Conservation (phyloP, 2,113 vertebrate genomes). For the Oncorhynchus keta region DNA sequence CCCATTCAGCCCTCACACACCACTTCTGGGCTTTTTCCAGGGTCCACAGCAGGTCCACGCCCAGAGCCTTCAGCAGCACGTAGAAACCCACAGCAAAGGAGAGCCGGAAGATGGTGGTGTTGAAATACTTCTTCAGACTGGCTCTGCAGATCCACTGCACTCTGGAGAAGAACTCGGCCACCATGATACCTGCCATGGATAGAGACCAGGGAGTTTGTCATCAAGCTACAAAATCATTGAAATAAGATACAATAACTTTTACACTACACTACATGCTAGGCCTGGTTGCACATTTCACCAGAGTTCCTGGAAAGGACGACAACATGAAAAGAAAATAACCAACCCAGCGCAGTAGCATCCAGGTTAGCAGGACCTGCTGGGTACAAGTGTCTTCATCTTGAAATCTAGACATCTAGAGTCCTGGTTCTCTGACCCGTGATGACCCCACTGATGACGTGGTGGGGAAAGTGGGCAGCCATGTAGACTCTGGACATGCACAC, state of each 20-base stretch:
- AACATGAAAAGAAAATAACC: no score
- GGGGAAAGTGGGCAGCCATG: conserved; percentile 85
- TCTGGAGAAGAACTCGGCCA: conserved; percentile 86
- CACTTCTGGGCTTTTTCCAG: conserved; percentile 87
- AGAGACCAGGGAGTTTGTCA: not conserved
- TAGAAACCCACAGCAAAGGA: conserved; percentile 90
- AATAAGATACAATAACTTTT: not conserved
- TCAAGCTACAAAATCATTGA: no score
- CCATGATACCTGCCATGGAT: conserved; percentile 79
- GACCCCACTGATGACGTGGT: conserved; percentile 84
- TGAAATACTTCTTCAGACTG: conserved; percentile 82
- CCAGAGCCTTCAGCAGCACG: conserved; percentile 79
- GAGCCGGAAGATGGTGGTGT: conserved; percentile 82
- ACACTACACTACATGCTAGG: no score
- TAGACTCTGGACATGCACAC: conserved; percentile 86
- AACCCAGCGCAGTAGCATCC: no score
- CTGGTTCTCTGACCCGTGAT: conserved; percentile 75
- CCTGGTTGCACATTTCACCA: no score
- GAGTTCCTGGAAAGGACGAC: no score
- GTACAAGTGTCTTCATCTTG: no score
- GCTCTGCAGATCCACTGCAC: conserved; percentile 81
- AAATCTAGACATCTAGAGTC: not conserved
- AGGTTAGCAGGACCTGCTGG: no score
- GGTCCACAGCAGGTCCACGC: conserved; percentile 93
- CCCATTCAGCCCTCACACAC: conserved; percentile 86